Evolutionary conservation across 2,888 invertebrate genomes (phyloP).

Genomic region (Bibio marci): DNA sequence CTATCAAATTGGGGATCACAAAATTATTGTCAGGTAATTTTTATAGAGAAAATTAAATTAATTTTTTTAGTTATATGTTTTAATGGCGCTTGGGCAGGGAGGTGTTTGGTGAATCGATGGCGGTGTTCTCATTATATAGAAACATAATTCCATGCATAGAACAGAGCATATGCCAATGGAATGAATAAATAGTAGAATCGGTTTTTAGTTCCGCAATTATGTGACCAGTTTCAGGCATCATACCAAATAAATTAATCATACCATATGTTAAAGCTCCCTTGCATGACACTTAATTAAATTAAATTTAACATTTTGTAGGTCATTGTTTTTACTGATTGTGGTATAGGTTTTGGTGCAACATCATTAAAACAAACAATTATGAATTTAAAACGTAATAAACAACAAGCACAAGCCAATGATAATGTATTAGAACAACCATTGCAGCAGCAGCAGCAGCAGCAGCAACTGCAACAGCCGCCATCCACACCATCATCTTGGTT

Average conservation of each 20-base stretch:
- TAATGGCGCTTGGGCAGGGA: no score
- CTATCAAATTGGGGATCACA: conserved; percentile 81
- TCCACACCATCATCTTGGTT: conserved; percentile 38
- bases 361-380: conserved; percentile 41
- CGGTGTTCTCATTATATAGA: no score
- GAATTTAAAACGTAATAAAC: conserved; percentile 27
- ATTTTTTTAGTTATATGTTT: no score
- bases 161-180: no score
- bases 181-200: no score
- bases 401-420: conserved; percentile 14
- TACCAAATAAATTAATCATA: no score
- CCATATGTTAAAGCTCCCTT: no score
- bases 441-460: neutral
- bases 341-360: conserved; percentile 45
- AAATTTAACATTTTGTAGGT: conserved; percentile 38
- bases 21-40: conserved; percentile 60
- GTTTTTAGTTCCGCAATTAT: no score
- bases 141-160: no score
- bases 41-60: neutral
- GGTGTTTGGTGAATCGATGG: no score
- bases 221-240: no score
- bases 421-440: neutral
- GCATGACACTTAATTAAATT: no score
- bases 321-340: conserved; percentile 60
- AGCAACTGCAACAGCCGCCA: neutral